phyloP scores from a whole-genome alignment of 2,797 vertebrate genomes.

The Glyptemys insculpta region DNA sequence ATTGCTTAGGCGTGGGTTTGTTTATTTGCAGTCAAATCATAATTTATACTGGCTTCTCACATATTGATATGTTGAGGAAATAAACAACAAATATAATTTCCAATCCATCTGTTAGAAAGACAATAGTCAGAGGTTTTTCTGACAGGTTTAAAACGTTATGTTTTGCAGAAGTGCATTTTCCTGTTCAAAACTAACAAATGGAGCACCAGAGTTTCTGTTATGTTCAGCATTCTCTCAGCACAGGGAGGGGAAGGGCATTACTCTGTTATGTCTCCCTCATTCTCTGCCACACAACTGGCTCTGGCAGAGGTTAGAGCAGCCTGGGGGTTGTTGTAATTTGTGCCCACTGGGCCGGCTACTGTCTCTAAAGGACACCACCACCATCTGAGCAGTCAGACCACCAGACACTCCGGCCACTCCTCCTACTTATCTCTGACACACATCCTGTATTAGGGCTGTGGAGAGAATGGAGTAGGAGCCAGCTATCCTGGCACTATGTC shows the following conservation, averaged over 20 bases:
- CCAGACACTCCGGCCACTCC: rapidly evolving
- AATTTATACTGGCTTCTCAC: constrained; percentile 82
- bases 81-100: constrained; percentile 85
- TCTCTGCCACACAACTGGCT: not conserved
- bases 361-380: not conserved
- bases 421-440: not conserved
- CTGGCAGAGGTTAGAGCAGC: not conserved
- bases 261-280: not conserved
- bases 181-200: constrained; percentile 28
- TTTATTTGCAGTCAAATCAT: constrained; percentile 81
- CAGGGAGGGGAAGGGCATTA: not conserved
- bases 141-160: constrained; percentile 57
- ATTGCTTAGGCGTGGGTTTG: constrained; percentile 74
- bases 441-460: rapidly evolving
- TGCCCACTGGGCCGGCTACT: not conserved
- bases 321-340: not conserved
- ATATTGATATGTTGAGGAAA: constrained; percentile 84
- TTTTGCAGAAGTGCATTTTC: constrained; percentile 66
- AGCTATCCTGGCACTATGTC: not conserved
- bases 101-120: constrained; percentile 83
- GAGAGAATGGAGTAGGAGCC: not conserved
- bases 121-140: constrained; percentile 78
- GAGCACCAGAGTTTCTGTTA: not conserved
- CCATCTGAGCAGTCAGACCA: not conserved
- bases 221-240: not conserved